Conservation (phyloP, 2,797 vertebrate genomes). For the Corythornis leucogaster region DNA sequence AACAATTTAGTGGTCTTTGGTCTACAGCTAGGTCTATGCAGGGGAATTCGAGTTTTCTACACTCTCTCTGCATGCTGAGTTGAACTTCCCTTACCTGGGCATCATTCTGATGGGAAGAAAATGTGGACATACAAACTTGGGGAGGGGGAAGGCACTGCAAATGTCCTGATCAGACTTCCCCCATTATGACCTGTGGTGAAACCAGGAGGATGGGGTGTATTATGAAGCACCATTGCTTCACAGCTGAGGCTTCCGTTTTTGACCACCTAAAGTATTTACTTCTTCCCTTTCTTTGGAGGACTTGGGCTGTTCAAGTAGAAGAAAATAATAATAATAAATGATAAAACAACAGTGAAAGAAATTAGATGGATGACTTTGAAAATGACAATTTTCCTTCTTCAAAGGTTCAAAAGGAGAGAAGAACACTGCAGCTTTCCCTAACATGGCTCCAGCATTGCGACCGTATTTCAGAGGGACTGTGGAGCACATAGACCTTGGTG, state of each 20-base stretch:
- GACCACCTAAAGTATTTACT: background rate
- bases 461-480: background rate
- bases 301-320: background rate
- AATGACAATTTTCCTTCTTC: background rate
- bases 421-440: background rate
- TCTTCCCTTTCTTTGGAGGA: background rate
- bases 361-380: background rate
- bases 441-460: accelerated
- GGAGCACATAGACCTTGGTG: background rate
- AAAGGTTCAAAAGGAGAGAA: background rate
- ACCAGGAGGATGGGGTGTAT: background rate
- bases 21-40: background rate
- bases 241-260: background rate
- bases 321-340: background rate
- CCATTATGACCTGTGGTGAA: background rate
- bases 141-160: background rate
- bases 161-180: background rate
- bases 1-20: background rate
- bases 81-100: background rate
- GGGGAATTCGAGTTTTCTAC: background rate
- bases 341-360: background rate
- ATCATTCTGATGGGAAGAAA: background rate
- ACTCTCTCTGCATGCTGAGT: accelerated
- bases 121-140: background rate
- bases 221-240: background rate